A percentile compares a stretch with the other conserved stretches of the same genome.
phyloP scores from a whole-genome alignment of 2,113 vertebrate genomes.

The Percopsis transmontana region DNA sequence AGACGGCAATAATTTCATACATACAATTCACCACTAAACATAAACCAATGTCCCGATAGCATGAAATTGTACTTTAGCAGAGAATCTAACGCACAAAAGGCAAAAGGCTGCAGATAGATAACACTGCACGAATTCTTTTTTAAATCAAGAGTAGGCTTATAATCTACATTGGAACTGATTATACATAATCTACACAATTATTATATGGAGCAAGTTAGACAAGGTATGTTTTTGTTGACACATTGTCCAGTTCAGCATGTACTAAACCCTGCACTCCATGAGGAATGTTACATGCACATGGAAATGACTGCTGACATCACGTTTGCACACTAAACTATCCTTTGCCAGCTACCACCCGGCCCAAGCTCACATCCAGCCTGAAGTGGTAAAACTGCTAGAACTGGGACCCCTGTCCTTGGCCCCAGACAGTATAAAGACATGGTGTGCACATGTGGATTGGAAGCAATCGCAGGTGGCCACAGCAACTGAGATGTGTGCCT shows the following conservation, averaged over 20 bases:
- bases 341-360: constrained; percentile 15
- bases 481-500: constrained; percentile 33
- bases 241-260: too few species aligned
- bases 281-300: too few species aligned
- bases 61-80: constrained; percentile 11
- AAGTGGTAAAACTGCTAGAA: constrained; percentile 28
- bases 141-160: too few species aligned
- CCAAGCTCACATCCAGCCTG: constrained; percentile 20
- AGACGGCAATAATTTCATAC: constrained; percentile 9
- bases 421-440: constrained; percentile 3
- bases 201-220: too few species aligned
- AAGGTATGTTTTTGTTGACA: too few species aligned
- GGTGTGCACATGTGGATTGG: constrained; percentile 29
- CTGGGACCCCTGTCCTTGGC: constrained; percentile 22
- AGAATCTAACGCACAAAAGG: not conserved
- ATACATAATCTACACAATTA: too few species aligned
- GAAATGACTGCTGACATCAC: constrained; percentile 16
- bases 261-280: too few species aligned
- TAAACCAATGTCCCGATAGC: not conserved
- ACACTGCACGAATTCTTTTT: too few species aligned
- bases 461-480: constrained; percentile 60
- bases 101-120: too few species aligned
- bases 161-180: too few species aligned
- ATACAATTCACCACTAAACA: not conserved
- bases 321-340: not conserved